These are phyloP conservation scores for Drosophila rubida DNA, from an alignment of 2,888 invertebrate species.

Conservation along the genomic window DNA sequence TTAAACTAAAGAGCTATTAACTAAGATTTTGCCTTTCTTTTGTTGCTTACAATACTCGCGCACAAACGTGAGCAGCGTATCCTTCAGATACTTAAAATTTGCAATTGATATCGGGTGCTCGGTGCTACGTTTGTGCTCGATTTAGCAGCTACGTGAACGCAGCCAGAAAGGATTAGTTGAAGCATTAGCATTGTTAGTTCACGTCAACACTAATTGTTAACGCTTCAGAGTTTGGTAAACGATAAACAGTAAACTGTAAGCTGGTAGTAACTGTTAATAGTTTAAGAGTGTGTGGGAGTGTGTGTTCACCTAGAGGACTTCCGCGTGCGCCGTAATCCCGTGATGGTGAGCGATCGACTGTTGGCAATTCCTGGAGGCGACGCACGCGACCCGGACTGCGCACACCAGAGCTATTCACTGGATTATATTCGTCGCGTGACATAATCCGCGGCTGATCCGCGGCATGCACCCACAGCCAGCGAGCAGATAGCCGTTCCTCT, in stretches of 20 bases:
- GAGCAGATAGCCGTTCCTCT: conserved; percentile 13
- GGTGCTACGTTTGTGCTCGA: conserved; percentile 68
- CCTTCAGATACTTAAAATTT: not conserved
- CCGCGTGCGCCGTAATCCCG: conserved; percentile 89
- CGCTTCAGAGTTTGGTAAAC: not conserved
- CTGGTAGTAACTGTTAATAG: conserved; percentile 48
- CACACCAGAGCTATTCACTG: conserved; percentile 89
- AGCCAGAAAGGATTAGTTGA: conserved; percentile 17
- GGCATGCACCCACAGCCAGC: conserved; percentile 74
- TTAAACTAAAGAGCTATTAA: not conserved
- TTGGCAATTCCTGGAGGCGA: conserved; percentile 91
- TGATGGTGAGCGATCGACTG: conserved; percentile 95
- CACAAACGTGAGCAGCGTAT: conserved; percentile 63
- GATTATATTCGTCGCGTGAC: conserved; percentile 86
- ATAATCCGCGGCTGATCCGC: conserved; percentile 85
- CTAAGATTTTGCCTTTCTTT: not conserved
- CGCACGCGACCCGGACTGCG: conserved; percentile 87
- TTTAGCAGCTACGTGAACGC: conserved; percentile 15
- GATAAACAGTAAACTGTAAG: conserved; percentile 9
- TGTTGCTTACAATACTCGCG: conserved; percentile 26
- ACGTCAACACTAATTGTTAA: conserved; percentile 21
- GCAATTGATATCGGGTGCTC: conserved; percentile 36
- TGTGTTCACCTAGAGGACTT: conserved; percentile 86
- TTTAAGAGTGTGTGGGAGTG: conserved; percentile 47
- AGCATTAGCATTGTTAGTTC: conserved; percentile 21